A percentile compares a stretch with the other conserved stretches of the same genome.
Conservation (phyloP, 2,113 vertebrate species). For the Coryphaenoides rupestris region DNA sequence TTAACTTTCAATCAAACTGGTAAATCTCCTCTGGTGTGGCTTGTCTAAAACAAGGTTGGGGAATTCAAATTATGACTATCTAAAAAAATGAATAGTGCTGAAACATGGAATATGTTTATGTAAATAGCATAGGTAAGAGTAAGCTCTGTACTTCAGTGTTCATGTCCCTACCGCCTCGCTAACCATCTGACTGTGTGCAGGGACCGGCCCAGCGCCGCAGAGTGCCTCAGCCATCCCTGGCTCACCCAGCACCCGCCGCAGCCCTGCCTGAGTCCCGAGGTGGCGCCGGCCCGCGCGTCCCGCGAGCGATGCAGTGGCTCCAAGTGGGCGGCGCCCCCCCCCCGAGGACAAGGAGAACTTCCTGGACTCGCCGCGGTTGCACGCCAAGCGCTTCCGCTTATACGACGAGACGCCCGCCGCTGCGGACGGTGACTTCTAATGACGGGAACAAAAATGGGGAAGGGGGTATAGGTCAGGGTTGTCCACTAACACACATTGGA, state of each 20-base stretch:
- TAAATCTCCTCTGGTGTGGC: too few species aligned
- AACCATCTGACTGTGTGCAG: constrained; percentile 53
- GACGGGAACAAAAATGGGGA: background rate
- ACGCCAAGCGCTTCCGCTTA: constrained; percentile 83
- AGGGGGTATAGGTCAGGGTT: background rate
- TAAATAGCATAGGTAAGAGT: too few species aligned
- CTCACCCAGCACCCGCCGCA: constrained; percentile 76
- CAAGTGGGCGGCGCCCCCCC: constrained; percentile 69
- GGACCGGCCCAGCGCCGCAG: constrained; percentile 84
- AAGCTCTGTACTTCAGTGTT: too few species aligned
- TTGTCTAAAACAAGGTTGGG: too few species aligned
- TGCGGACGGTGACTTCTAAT: constrained; percentile 55
- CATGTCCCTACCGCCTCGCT: background rate
- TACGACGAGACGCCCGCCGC: constrained; percentile 70
- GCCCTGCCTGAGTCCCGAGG: constrained; percentile 37
- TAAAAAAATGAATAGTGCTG: too few species aligned
- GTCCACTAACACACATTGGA: constrained; percentile 7
- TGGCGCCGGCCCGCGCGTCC: constrained; percentile 42
- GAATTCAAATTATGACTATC: too few species aligned
- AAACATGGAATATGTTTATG: too few species aligned
- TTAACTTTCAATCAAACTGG: too few species aligned
- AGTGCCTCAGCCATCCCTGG: constrained; percentile 89
- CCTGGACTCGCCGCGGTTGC: constrained; percentile 77
- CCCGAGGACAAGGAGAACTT: constrained; percentile 93
- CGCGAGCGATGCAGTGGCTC: constrained; percentile 69